Evolutionary conservation across 2,888 invertebrate species (phyloP).

Genomic region (Pseudococcus longispinus): DNA sequence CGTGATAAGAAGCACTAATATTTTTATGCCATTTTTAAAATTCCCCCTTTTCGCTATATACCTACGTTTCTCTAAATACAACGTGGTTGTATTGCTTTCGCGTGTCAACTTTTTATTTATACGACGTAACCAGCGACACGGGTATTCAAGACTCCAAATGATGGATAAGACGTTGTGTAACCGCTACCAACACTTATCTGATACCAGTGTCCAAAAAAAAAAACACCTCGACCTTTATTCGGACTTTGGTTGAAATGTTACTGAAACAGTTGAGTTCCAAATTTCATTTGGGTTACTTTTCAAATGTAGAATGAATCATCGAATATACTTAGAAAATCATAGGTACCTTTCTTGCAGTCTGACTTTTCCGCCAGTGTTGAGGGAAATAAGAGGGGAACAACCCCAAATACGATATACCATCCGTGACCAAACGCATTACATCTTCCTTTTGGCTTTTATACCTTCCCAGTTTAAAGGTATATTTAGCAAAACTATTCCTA

Average conservation of each 20-base stretch:
- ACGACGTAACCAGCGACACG: constrained; percentile 38
- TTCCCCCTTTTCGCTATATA: background rate
- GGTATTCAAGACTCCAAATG: background rate
- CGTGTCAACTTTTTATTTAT: constrained; percentile 43
- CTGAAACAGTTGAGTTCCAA: background rate
- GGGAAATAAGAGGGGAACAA: constrained; percentile 3
- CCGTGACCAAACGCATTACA: constrained; percentile 44
- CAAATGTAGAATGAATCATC: background rate
- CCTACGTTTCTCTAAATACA: constrained; percentile 33
- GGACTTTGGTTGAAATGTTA: background rate
- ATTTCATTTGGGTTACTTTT: background rate
- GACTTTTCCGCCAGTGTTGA: background rate
- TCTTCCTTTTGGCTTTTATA: constrained; percentile 7
- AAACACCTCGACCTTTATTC: background rate
- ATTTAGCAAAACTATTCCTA: constrained; percentile 3
- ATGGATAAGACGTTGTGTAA: constrained; percentile 39
- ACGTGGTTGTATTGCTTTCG: constrained; percentile 26
- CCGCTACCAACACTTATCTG: constrained; percentile 29
- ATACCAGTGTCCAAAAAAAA: constrained; percentile 25
- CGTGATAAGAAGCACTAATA: constrained; percentile 45
- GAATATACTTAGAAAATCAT: background rate
- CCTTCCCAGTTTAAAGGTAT: background rate
- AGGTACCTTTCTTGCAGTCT: background rate
- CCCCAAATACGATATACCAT: constrained; percentile 14
- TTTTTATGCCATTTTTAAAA: constrained; percentile 44